Evolutionary conservation across 2,113 vertebrate genomes (phyloP).

Genomic region (Polyodon spathula): DNA sequence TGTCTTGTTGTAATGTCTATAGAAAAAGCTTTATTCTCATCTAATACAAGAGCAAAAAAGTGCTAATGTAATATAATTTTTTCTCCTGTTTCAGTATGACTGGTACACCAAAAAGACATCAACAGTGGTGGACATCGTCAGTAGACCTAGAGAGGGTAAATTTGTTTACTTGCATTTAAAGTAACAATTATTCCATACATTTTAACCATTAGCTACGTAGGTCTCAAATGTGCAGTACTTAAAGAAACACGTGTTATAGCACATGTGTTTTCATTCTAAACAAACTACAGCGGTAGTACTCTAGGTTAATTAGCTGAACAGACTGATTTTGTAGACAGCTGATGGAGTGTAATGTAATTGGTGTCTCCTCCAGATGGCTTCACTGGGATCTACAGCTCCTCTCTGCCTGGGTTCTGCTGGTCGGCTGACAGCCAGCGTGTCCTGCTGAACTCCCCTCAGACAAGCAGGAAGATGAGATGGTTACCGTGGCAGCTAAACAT

Average conservation of each 20-base stretch:
- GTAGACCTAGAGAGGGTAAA: constrained; percentile 61
- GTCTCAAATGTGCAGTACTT: too few species aligned
- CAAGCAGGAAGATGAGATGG: constrained; percentile 65
- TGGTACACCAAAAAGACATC: constrained; percentile 83
- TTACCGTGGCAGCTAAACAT: not conserved
- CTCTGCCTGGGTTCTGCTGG: constrained; percentile 73
- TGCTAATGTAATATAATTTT: not conserved
- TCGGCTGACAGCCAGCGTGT: constrained; percentile 76
- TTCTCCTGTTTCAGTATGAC: constrained; percentile 62
- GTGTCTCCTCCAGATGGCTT: constrained; percentile 60
- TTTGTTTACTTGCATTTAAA: too few species aligned
- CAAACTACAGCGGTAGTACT: too few species aligned
- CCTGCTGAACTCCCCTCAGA: constrained; percentile 66
- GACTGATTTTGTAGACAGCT: not conserved
- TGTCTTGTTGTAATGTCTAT: too few species aligned
- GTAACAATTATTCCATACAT: not conserved
- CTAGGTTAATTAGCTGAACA: too few species aligned
- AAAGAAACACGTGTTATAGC: too few species aligned
- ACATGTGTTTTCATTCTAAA: too few species aligned
- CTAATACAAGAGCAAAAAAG: not conserved
- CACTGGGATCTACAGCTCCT: constrained; percentile 67
- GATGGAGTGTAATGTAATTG: constrained; percentile 2
- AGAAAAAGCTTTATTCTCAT: not conserved
- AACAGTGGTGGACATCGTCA: constrained; percentile 69
- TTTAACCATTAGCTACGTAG: not conserved